A percentile compares a stretch with the other conserved stretches of the same genome.
phyloP scores from a whole-genome alignment of 1,140 invertebrate genomes.

The Pseudomyrmex cubaensis region DNA sequence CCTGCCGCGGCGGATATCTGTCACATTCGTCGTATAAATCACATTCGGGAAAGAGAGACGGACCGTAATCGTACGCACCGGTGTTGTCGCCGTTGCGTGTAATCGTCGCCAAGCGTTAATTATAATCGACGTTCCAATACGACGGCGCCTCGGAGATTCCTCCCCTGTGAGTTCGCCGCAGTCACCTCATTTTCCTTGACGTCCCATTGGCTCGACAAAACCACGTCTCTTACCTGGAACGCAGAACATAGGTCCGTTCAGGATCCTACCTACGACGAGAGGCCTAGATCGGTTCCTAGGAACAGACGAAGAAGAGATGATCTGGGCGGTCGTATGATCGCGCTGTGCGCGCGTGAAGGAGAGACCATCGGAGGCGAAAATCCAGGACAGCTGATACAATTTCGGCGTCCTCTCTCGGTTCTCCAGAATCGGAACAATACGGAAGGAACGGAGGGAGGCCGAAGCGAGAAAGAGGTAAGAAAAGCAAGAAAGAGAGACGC shows the following conservation, averaged over 20 bases:
- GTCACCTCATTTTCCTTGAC: not conserved
- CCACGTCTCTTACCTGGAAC: no score
- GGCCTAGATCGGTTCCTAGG: not conserved
- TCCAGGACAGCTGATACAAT: slow-evolving; percentile 84
- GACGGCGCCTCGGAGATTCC: not conserved
- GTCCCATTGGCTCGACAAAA: slow-evolving; percentile 30
- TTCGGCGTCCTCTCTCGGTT: slow-evolving; percentile 79
- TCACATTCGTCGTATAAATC: slow-evolving; percentile 50
- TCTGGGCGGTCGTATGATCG: slow-evolving; percentile 61
- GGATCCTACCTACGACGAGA: no score
- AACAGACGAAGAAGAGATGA: slow-evolving; percentile 64
- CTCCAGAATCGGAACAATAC: slow-evolving; percentile 40
- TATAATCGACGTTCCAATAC: slow-evolving; percentile 13
- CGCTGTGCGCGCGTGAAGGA: slow-evolving; percentile 59
- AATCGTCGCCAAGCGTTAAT: slow-evolving; percentile 44
- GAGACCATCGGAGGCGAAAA: slow-evolving; percentile 65
- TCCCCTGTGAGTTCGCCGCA: not conserved
- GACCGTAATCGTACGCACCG: no score
- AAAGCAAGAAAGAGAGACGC: slow-evolving; percentile 43
- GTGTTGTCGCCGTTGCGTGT: slow-evolving; percentile 9
- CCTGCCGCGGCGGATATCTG: slow-evolving; percentile 22
- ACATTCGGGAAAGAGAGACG: not conserved
- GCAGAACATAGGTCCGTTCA: no score
- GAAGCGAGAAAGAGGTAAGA: slow-evolving; percentile 25
- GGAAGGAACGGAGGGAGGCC: slow-evolving; percentile 48